Evolutionary conservation across 2,797 vertebrate species (phyloP).

Genomic region (Melanotaenia trifasciata): DNA sequence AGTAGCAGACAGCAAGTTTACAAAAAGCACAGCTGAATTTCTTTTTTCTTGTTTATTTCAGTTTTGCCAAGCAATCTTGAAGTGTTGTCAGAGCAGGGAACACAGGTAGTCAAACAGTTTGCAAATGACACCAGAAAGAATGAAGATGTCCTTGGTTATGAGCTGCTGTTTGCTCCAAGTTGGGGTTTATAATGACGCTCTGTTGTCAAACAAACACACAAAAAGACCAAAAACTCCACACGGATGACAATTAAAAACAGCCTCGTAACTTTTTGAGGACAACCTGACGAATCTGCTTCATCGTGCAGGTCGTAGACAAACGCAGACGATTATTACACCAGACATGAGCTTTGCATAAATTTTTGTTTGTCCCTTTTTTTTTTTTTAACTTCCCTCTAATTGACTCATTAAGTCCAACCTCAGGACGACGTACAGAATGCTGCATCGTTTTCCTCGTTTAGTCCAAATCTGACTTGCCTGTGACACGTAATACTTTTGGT

Average conservation of each 20-base stretch:
- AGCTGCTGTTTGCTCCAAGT: conserved; percentile 14
- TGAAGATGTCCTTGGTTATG: conserved; percentile 18
- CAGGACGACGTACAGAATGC: conserved; percentile 45
- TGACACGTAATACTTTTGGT: conserved; percentile 57
- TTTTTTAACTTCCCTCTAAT: conserved; percentile 24
- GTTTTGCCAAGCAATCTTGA: conserved; percentile 68
- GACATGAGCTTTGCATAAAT: conserved; percentile 71
- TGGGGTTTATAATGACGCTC: conserved; percentile 23
- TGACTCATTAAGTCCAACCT: conserved; percentile 44
- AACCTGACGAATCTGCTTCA: conserved; percentile 30
- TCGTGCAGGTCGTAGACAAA: conserved; percentile 13
- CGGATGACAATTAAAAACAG: conserved; percentile 36
- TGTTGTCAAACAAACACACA: conserved; percentile 34
- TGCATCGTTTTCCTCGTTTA: conserved; percentile 48
- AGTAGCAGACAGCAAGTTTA: background rate
- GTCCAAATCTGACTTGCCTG: conserved; percentile 48
- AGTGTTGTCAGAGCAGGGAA: conserved; percentile 57
- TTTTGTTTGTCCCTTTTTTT: conserved; percentile 59
- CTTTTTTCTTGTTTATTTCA: conserved; percentile 71
- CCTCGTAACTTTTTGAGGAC: conserved; percentile 49
- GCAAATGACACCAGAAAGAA: conserved; percentile 53
- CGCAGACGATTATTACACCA: conserved; percentile 43
- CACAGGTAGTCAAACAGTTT: conserved; percentile 43
- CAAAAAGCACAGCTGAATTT: conserved; percentile 35
- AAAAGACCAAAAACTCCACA: conserved; percentile 24